phyloP scores from a whole-genome alignment of 2,113 vertebrate species.

The Cnemophilus loriae region DNA sequence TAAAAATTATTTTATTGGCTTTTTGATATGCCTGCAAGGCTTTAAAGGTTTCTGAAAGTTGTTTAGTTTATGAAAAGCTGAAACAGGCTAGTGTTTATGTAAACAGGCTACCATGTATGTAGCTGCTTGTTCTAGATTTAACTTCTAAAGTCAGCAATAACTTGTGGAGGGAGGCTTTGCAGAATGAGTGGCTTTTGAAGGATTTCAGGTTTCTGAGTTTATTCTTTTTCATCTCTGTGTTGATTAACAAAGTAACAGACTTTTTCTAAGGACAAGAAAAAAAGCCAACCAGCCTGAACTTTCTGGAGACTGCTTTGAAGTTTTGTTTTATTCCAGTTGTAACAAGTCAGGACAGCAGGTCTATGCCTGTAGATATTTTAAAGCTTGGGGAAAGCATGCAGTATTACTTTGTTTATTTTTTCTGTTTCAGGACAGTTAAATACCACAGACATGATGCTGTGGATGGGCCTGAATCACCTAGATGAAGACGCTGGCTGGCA shows the following conservation, averaged over 20 bases:
- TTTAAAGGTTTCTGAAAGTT: background rate
- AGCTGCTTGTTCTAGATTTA: background rate
- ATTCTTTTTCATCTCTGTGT: background rate
- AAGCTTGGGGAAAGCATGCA: background rate
- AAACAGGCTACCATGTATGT: background rate
- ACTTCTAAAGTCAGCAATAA: background rate
- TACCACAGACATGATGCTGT: constrained; percentile 72
- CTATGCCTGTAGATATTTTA: background rate
- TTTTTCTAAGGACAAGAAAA: background rate
- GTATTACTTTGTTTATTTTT: background rate
- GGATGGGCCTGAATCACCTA: constrained; percentile 87
- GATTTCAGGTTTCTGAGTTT: background rate
- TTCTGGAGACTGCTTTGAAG: background rate
- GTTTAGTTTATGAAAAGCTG: background rate
- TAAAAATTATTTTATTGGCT: background rate
- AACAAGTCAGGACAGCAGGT: background rate
- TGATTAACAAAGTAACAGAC: background rate
- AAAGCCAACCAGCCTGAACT: background rate
- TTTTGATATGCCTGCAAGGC: background rate
- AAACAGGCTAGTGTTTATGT: background rate
- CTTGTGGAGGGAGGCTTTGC: background rate
- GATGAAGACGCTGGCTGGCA: constrained; percentile 83
- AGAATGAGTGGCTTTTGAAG: background rate
- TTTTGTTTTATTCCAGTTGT: background rate
- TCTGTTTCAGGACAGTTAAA: constrained; percentile 78